These are phyloP conservation scores for Drosophila multiciliata DNA, from an alignment of 2,888 invertebrate genomes.

Conservation along the genomic window DNA sequence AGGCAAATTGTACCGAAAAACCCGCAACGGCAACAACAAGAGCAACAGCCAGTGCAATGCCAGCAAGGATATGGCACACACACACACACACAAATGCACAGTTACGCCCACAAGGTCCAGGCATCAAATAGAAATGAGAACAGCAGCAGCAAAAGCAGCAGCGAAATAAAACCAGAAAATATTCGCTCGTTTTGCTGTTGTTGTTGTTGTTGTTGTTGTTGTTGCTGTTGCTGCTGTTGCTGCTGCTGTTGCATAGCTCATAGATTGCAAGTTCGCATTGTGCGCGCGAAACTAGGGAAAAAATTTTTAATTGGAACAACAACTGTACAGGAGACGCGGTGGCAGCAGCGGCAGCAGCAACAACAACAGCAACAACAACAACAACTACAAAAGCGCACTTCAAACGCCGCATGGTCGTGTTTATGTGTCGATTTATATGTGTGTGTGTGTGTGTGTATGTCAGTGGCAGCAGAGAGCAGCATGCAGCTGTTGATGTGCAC, in stretches of 20 bases:
- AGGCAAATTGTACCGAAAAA: slow-evolving; percentile 77
- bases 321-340: slow-evolving; percentile 75
- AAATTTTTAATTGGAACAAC: slow-evolving; percentile 82
- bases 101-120: slow-evolving; percentile 73
- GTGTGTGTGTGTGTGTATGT: slow-evolving; percentile 19
- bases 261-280: slow-evolving; percentile 77
- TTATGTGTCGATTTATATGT: slow-evolving; percentile 35
- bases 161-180: slow-evolving; percentile 69
- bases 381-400: slow-evolving; percentile 65
- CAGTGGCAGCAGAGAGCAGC: slow-evolving; percentile 40
- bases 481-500: slow-evolving; percentile 58
- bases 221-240: slow-evolving; percentile 33
- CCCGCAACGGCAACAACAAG: slow-evolving; percentile 60
- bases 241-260: slow-evolving; percentile 57
- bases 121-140: slow-evolving; percentile 69
- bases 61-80: slow-evolving; percentile 67
- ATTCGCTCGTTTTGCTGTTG: slow-evolving; percentile 29
- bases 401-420: slow-evolving; percentile 62
- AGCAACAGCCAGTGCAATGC: slow-evolving; percentile 66
- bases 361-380: slow-evolving; percentile 32
- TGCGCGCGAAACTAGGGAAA: slow-evolving; percentile 82
- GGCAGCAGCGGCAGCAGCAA: slow-evolving; percentile 36
- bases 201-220: slow-evolving; percentile 15
- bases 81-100: slow-evolving; percentile 25
- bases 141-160: slow-evolving; percentile 45